These are phyloP conservation scores for Erinaceus europaeus DNA, from an alignment of 2,113 vertebrate species.

Conservation along the genomic window DNA sequence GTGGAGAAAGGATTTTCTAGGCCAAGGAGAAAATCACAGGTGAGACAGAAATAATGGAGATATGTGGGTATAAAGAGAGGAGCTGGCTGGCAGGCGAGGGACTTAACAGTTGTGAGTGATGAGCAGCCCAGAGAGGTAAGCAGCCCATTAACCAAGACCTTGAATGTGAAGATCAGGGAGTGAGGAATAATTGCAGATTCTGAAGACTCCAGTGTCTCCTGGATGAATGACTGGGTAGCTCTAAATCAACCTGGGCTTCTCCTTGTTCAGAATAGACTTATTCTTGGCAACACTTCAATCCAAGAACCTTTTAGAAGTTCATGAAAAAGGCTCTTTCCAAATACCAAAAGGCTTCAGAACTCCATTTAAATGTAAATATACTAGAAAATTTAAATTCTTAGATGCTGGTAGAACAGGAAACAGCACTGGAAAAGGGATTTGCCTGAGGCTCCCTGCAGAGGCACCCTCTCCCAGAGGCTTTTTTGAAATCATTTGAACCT, in stretches of 20 bases:
- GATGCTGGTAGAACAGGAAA: too few relatives aligned
- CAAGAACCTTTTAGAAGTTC: conserved; percentile 52
- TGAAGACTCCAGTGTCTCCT: neutral
- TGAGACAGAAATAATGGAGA: neutral
- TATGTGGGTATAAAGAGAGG: neutral
- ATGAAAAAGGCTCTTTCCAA: conserved; percentile 60
- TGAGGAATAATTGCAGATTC: neutral
- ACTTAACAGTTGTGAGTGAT: neutral
- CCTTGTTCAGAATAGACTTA: conserved; percentile 19
- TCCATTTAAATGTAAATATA: conserved; percentile 65
- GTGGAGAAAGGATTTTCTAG: neutral
- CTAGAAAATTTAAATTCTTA: conserved; percentile 39
- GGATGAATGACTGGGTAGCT: neutral
- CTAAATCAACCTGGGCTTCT: conserved; percentile 17
- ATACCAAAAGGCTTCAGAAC: conserved; percentile 22
- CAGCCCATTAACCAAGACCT: neutral
- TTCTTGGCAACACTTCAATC: conserved; percentile 16
- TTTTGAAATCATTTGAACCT: neutral
- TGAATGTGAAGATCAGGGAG: neutral
- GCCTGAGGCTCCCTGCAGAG: neutral
- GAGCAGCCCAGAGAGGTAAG: neutral
- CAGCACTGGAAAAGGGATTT: neutral
- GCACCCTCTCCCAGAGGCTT: rapidly evolving
- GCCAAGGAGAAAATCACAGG: neutral
- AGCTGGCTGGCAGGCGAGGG: neutral